Percentiles rank a stretch among this genome's conserved stretches.
Conservation (phyloP, 2,888 invertebrate species). For the Drosophila antonietae region DNA sequence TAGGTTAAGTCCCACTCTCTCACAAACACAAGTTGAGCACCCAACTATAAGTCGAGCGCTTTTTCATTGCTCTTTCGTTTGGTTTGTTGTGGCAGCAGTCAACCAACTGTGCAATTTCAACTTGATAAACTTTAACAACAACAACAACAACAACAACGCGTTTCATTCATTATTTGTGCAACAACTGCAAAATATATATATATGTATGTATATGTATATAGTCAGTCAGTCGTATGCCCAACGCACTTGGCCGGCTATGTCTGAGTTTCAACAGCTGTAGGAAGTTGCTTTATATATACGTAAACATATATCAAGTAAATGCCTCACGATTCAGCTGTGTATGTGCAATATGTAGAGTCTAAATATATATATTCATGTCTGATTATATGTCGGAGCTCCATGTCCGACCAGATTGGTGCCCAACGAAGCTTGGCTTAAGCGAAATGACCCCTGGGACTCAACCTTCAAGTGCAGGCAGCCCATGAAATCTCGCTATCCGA, state of each 20-base stretch:
- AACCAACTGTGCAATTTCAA: conserved; percentile 72
- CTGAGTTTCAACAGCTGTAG: conserved; percentile 65
- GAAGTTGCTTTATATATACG: conserved; percentile 52
- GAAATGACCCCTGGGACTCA: conserved; percentile 61
- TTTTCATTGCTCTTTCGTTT: conserved; percentile 36
- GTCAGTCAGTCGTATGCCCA: conserved; percentile 12
- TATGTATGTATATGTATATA: background rate
- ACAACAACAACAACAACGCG: conserved; percentile 51
- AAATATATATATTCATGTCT: background rate
- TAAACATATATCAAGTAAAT: conserved; percentile 14
- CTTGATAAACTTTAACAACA: conserved; percentile 59
- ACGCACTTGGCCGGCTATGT: conserved; percentile 62
- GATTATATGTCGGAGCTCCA: conserved; percentile 8
- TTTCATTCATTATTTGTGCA: conserved; percentile 70
- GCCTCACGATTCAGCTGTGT: conserved; percentile 35
- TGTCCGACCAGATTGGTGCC: conserved; percentile 45
- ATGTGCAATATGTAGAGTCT: conserved; percentile 1
- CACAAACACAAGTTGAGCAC: conserved; percentile 1
- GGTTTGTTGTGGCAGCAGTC: conserved; percentile 56
- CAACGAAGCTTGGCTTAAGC: conserved; percentile 65
- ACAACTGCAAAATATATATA: conserved; percentile 14
- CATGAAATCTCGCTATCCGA: conserved; percentile 12
- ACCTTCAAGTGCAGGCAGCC: conserved; percentile 43
- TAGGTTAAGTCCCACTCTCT: conserved; percentile 22
- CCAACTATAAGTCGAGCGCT: conserved; percentile 24